A percentile compares a stretch with the other conserved stretches of the same genome.
These are phyloP conservation scores for Pao palembangensis DNA, from an alignment of 2,113 vertebrate species.

Conservation along the genomic window DNA sequence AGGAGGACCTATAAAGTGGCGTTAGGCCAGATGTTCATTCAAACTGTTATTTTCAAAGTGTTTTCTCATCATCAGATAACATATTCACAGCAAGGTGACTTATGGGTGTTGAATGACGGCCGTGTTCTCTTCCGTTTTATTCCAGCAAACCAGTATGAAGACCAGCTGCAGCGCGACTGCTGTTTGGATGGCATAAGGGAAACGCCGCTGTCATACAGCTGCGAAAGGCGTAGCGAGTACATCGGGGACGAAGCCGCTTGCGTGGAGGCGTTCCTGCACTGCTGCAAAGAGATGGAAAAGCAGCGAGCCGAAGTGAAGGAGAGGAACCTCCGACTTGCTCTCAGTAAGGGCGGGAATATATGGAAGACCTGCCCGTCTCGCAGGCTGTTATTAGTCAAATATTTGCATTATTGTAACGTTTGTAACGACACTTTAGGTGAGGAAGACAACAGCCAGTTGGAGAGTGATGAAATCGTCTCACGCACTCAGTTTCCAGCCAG, in stretches of 20 bases:
- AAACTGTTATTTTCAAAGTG: too few relatives aligned
- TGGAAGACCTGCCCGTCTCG: not conserved
- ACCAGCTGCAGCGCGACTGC: slow-evolving; percentile 56
- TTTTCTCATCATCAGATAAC: too few relatives aligned
- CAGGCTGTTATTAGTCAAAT: not conserved
- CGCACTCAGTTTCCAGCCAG: slow-evolving; percentile 69
- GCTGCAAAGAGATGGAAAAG: slow-evolving; percentile 68
- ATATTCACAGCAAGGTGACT: too few relatives aligned
- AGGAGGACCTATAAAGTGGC: not conserved
- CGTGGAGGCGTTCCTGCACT: slow-evolving; percentile 76
- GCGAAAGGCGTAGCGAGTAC: slow-evolving; percentile 68
- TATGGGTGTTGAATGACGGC: too few relatives aligned
- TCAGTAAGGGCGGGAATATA: slow-evolving; percentile 55
- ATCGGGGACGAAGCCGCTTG: slow-evolving; percentile 70
- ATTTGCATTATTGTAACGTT: not conserved
- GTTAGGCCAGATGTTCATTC: too few relatives aligned
- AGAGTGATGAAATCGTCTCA: slow-evolving; percentile 52
- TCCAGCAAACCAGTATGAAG: slow-evolving; percentile 68
- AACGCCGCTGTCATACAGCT: slow-evolving; percentile 71
- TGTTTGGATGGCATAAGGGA: slow-evolving; percentile 81
- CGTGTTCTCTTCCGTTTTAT: not conserved
- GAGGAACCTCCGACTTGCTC: slow-evolving; percentile 40
- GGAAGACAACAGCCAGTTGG: slow-evolving; percentile 43
- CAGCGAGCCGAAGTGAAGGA: slow-evolving; percentile 21
- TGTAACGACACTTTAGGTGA: slow-evolving; percentile 42